phyloP scores from a whole-genome alignment of 2,888 invertebrate species.

The Clunio marinus region DNA sequence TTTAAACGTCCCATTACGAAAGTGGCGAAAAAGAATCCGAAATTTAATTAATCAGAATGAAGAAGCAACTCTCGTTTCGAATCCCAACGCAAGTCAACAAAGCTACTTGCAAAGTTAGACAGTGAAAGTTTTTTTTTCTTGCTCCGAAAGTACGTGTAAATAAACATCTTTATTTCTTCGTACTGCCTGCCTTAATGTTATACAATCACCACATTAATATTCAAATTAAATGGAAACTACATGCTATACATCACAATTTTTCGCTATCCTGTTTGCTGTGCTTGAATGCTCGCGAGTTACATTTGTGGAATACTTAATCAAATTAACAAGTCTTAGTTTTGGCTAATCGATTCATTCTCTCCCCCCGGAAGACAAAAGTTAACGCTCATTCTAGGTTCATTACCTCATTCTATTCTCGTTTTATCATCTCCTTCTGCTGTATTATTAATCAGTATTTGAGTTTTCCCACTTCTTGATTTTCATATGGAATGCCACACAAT shows the following conservation, averaged over 20 bases:
- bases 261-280: background rate
- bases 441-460: background rate
- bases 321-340: slow-evolving; percentile 21
- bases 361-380: background rate
- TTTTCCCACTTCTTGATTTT: background rate
- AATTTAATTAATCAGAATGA: too few relatives aligned
- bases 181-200: slow-evolving; percentile 11
- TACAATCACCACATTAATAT: slow-evolving; percentile 37
- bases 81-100: too few relatives aligned
- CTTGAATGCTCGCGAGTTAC: background rate
- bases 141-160: slow-evolving; percentile 1
- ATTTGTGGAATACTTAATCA: slow-evolving; percentile 34
- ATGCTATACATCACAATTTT: slow-evolving; percentile 30
- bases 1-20: background rate
- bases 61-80: background rate
- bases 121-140: slow-evolving; percentile 7
- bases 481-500: background rate
- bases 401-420: too few relatives aligned
- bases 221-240: slow-evolving; percentile 38
- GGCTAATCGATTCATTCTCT: slow-evolving; percentile 5
- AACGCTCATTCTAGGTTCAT: too few relatives aligned
- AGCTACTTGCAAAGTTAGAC: too few relatives aligned
- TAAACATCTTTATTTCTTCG: slow-evolving; percentile 18
- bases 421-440: background rate
- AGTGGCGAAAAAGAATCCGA: too few relatives aligned